Evolutionary conservation across 2,888 invertebrate species (phyloP).

Genomic region (Prosapia bicincta): DNA sequence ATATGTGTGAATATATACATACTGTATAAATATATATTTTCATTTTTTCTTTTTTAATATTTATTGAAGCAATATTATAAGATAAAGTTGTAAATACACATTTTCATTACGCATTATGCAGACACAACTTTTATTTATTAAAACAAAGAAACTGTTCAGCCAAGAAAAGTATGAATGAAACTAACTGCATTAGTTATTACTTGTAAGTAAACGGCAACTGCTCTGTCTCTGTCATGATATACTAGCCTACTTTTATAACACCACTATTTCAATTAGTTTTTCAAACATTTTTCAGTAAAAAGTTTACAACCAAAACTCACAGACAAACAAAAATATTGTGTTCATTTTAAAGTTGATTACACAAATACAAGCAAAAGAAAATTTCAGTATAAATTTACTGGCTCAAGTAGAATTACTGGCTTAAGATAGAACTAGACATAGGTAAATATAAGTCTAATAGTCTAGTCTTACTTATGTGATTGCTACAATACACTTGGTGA

Average conservation of each 20-base stretch:
- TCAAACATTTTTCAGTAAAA: background rate
- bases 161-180: background rate
- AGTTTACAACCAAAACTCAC: background rate
- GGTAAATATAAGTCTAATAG: conserved; percentile 27
- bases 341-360: background rate
- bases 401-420: conserved; percentile 13
- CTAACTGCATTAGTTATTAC: background rate
- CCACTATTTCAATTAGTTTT: background rate
- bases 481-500: conserved; percentile 32
- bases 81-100: background rate
- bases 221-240: conserved; percentile 22
- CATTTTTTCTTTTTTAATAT: background rate
- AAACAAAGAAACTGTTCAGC: background rate
- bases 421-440: conserved; percentile 14
- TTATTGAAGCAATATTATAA: background rate
- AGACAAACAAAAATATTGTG: background rate
- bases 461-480: conserved; percentile 25
- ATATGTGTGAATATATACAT: background rate
- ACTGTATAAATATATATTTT: background rate
- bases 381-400: conserved; percentile 5
- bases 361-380: background rate
- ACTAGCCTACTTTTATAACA: background rate
- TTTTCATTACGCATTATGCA: background rate
- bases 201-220: conserved; percentile 17
- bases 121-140: background rate